These are phyloP conservation scores for Chaenocephalus aceratus DNA, from an alignment of 2,113 vertebrate species.

Conservation along the genomic window DNA sequence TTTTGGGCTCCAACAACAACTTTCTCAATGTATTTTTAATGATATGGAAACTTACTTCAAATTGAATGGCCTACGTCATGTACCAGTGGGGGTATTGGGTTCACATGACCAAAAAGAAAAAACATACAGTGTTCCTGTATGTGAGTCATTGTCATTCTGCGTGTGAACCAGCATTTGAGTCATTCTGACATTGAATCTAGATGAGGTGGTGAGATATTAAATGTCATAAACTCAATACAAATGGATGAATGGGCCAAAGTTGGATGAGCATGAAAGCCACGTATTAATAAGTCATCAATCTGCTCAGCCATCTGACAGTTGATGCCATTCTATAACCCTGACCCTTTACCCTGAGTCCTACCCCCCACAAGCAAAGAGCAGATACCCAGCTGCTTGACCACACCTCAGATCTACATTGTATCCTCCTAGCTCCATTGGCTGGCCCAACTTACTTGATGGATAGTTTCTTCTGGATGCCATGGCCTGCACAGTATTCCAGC, in stretches of 20 bases:
- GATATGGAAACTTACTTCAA: slow-evolving; percentile 18
- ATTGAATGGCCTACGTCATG: neutral
- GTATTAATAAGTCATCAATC: slow-evolving; percentile 2
- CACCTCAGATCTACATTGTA: neutral
- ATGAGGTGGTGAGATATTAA: neutral
- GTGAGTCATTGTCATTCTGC: slow-evolving; percentile 7
- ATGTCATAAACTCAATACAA: neutral
- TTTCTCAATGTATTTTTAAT: slow-evolving; percentile 44
- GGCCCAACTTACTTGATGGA: neutral
- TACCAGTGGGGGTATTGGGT: neutral
- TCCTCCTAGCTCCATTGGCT: neutral
- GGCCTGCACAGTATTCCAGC: neutral
- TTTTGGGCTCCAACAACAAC: slow-evolving; percentile 10
- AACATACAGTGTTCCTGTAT: neutral
- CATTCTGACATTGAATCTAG: slow-evolving; percentile 2
- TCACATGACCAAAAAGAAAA: neutral
- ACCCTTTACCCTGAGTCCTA: neutral
- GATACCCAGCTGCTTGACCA: neutral
- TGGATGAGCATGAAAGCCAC: neutral
- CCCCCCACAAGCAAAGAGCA: neutral
- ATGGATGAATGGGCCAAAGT: neutral
- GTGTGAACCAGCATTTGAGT: neutral
- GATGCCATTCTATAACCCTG: neutral
- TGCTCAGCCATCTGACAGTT: neutral
- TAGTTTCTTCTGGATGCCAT: neutral